Conservation (phyloP, 1,140 invertebrate genomes). For the Pogonus chalceus region DNA sequence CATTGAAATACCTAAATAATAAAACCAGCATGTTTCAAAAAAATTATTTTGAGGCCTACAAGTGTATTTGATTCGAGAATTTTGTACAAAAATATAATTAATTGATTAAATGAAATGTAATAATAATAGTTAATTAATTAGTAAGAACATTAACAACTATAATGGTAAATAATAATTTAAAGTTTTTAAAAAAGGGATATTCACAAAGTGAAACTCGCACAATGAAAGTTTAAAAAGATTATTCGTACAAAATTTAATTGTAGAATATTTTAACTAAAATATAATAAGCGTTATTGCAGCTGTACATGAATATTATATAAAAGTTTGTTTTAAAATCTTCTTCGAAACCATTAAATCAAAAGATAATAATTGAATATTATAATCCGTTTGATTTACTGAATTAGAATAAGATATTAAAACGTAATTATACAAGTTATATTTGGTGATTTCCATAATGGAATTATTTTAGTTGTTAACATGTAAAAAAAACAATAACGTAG, state of each 20-base stretch:
- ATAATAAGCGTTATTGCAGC: background rate
- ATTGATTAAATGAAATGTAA: background rate
- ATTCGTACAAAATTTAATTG: conserved; percentile 6
- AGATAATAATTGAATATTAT: too few species aligned
- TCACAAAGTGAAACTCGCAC: conserved; percentile 3
- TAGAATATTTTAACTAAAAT: conserved; percentile 5
- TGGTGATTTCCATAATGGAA: too few species aligned
- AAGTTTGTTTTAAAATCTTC: too few species aligned
- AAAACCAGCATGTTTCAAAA: background rate
- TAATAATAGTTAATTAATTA: background rate
- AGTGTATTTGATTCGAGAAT: conserved; percentile 4
- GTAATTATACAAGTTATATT: background rate
- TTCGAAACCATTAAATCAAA: too few species aligned
- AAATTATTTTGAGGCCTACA: background rate
- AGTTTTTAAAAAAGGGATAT: background rate
- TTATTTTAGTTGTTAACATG: too few species aligned
- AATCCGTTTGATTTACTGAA: background rate
- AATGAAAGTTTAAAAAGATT: background rate
- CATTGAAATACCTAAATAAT: background rate
- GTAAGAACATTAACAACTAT: background rate
- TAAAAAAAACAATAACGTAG: too few species aligned
- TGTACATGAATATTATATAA: background rate
- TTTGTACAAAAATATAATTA: background rate
- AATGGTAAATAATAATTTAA: background rate
- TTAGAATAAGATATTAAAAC: background rate